Evolutionary conservation across 2,797 vertebrate genomes (phyloP).

Genomic region (Sarcophilus harrisii): DNA sequence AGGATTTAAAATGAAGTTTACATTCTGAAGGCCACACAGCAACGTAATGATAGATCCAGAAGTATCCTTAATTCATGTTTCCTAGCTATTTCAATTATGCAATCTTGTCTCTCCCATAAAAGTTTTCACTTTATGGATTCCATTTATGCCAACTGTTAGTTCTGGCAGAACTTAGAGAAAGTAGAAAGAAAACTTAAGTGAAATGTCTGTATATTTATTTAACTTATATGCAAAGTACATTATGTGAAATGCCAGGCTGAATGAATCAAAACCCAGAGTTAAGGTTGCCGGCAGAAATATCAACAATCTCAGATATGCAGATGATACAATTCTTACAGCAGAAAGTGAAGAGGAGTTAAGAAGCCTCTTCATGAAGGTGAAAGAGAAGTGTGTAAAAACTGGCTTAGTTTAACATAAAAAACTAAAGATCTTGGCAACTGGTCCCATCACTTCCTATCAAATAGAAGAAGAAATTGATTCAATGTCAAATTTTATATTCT

Average conservation of each 20-base stretch:
- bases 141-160: neutral
- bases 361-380: neutral
- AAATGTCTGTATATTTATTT: neutral
- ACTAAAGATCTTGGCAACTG: neutral
- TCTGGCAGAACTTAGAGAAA: neutral
- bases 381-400: neutral
- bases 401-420: neutral
- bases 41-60: neutral
- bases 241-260: neutral
- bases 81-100: neutral
- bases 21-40: neutral
- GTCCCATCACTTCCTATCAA: neutral
- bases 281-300: neutral
- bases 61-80: neutral
- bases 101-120: neutral
- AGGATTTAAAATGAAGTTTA: neutral
- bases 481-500: neutral
- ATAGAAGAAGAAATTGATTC: neutral
- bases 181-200: neutral
- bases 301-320: neutral
- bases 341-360: neutral
- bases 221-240: neutral
- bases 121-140: neutral
- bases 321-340: neutral
- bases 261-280: conserved; percentile 1